These are phyloP conservation scores for Epinephelus coioides DNA, from an alignment of 2,797 vertebrate genomes.

Conservation along the genomic window DNA sequence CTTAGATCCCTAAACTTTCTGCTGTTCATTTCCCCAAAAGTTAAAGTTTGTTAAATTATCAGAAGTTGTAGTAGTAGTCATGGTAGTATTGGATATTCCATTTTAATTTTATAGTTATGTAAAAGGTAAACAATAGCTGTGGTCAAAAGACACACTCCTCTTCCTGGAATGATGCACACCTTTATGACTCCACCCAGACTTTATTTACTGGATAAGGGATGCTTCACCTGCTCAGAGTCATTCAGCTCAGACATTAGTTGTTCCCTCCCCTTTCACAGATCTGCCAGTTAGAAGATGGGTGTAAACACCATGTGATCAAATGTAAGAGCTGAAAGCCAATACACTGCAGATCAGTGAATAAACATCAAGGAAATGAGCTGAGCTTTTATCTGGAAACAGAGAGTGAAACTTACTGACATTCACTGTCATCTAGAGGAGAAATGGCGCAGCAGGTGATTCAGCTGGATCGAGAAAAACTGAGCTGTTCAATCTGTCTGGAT, in stretches of 20 bases:
- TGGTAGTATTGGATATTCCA: neutral
- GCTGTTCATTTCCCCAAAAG: too few species aligned
- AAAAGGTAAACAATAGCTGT: neutral
- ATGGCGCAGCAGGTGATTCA: slow-evolving; percentile 25
- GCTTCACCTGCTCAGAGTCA: neutral
- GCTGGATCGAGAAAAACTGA: slow-evolving; percentile 17
- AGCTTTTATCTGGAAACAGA: neutral
- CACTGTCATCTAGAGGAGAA: neutral
- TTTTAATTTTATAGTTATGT: neutral
- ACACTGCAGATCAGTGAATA: neutral
- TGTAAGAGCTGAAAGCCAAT: accelerated
- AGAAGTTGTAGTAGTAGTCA: neutral
- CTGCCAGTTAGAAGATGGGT: neutral
- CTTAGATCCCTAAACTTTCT: too few species aligned
- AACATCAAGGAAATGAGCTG: neutral
- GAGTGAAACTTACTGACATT: slow-evolving; percentile 9
- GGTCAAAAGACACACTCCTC: neutral
- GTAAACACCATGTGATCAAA: neutral
- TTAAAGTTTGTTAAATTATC: neutral
- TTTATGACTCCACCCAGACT: neutral
- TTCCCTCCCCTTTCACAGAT: neutral
- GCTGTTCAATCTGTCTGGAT: slow-evolving; percentile 44
- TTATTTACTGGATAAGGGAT: accelerated
- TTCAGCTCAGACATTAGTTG: too few species aligned
- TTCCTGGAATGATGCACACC: neutral